Conservation (phyloP, 2,888 invertebrate genomes). For the Yponomeuta plumbellus region DNA sequence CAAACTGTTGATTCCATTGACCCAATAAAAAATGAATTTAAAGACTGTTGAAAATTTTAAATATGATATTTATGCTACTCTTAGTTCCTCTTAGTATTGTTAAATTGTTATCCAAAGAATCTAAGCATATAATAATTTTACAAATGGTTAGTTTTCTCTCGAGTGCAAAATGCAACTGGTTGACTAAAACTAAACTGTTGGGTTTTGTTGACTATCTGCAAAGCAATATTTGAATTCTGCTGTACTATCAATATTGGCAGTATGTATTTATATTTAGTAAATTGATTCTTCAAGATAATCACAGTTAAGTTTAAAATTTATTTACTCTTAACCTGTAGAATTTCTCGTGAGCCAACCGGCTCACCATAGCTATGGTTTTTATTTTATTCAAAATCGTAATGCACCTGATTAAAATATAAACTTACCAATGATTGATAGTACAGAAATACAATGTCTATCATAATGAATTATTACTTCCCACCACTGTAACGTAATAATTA, state of each 20-base stretch:
- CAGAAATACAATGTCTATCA: constrained; percentile 26
- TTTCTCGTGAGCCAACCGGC: too few relatives aligned
- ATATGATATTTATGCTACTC: constrained; percentile 43
- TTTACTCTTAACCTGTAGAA: too few relatives aligned
- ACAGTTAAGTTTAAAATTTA: too few relatives aligned
- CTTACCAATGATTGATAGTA: too few relatives aligned
- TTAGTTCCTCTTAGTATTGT: constrained; percentile 74
- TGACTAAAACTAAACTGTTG: constrained; percentile 35
- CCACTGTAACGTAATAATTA: constrained; percentile 62
- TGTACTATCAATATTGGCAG: too few relatives aligned
- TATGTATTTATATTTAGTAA: too few relatives aligned
- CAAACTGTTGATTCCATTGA: constrained; percentile 8
- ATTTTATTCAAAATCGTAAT: too few relatives aligned
- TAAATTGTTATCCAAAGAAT: constrained; percentile 74
- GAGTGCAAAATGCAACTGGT: constrained; percentile 47
- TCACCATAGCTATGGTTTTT: too few relatives aligned
- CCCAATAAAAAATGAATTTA: constrained; percentile 22
- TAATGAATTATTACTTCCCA: constrained; percentile 62
- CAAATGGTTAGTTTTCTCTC: constrained; percentile 60
- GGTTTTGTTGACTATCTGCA: constrained; percentile 48
- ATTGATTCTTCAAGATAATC: too few relatives aligned
- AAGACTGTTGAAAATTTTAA: constrained; percentile 36
- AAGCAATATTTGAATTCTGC: constrained; percentile 65
- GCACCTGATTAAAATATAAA: too few relatives aligned
- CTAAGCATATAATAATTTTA: constrained; percentile 54